Evolutionary conservation across 2,113 vertebrate species (phyloP).

Genomic region (Alethe castanea): DNA sequence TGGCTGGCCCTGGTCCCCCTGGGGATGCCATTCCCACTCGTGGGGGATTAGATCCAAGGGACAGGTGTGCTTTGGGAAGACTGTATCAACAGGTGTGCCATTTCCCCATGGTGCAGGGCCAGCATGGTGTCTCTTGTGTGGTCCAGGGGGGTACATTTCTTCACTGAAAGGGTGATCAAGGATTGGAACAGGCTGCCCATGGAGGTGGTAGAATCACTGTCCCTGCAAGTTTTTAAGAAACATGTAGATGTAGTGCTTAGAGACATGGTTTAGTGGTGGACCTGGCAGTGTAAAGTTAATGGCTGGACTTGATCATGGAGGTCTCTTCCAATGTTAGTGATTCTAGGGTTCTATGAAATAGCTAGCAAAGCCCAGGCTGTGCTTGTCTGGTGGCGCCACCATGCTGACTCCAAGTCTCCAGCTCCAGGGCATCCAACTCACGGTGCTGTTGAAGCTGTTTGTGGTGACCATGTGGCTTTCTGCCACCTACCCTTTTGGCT

Average conservation of each 20-base stretch:
- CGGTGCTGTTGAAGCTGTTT: neutral
- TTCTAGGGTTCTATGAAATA: neutral
- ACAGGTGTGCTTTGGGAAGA: neutral
- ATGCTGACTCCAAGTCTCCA: fast-evolving
- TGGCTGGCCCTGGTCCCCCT: neutral
- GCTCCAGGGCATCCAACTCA: fast-evolving
- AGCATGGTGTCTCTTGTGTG: neutral
- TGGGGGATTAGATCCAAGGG: neutral
- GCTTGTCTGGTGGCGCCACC: neutral
- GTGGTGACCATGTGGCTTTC: fast-evolving
- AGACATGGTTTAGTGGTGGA: neutral
- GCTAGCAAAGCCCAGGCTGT: neutral
- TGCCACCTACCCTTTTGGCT: neutral
- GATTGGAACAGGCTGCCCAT: neutral
- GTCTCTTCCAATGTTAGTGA: neutral
- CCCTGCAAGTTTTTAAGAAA: neutral
- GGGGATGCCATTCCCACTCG: fast-evolving
- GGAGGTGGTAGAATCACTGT: neutral
- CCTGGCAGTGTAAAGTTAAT: neutral
- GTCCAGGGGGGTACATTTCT: neutral
- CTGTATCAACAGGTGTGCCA: neutral
- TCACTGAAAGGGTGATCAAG: neutral
- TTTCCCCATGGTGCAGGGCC: fast-evolving
- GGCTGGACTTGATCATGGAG: neutral
- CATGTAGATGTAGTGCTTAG: neutral